A percentile compares a stretch with the other conserved stretches of the same genome.
phyloP scores from a whole-genome alignment of 2,113 vertebrate species.

The Melanotaenia duboulayi region DNA sequence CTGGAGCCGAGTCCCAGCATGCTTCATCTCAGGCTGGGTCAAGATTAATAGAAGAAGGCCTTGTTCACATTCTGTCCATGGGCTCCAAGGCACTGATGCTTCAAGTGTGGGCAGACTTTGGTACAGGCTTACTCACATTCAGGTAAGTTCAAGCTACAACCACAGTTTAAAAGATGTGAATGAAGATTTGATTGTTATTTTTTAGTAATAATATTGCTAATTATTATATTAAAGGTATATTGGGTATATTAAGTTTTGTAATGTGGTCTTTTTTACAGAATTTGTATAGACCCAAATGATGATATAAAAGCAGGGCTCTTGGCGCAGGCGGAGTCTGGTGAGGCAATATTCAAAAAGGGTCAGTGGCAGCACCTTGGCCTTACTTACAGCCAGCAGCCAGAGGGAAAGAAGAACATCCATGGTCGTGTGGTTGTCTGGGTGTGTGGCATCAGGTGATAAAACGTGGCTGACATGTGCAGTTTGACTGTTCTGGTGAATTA shows the following conservation, averaged over 20 bases:
- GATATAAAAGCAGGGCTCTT: constrained; percentile 91
- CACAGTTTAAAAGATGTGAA: constrained; percentile 6
- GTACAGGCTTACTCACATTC: constrained; percentile 88
- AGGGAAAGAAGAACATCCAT: constrained; percentile 92
- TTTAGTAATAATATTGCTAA: not conserved
- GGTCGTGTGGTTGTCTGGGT: constrained; percentile 90
- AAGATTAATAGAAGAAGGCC: constrained; percentile 85
- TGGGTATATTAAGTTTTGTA: not conserved
- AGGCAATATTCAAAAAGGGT: constrained; percentile 83
- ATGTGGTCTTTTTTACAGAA: constrained; percentile 76
- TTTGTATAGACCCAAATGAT: constrained; percentile 94
- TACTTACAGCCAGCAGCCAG: constrained; percentile 91
- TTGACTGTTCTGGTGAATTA: not conserved
- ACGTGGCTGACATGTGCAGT: not conserved
- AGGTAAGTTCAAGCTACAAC: constrained; percentile 82
- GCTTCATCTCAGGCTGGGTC: constrained; percentile 72
- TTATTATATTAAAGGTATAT: not conserved
- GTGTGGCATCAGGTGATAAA: constrained; percentile 91
- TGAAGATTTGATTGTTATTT: constrained; percentile 4
- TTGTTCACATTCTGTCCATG: constrained; percentile 92
- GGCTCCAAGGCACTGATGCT: constrained; percentile 97
- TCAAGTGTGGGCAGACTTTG: constrained; percentile 94
- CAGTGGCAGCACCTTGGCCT: constrained; percentile 94
- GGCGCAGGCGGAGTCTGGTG: constrained; percentile 90
- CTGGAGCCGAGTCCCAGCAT: constrained; percentile 70